phyloP scores from a whole-genome alignment of 2,888 invertebrate genomes.

The Lissonota sp. region DNA sequence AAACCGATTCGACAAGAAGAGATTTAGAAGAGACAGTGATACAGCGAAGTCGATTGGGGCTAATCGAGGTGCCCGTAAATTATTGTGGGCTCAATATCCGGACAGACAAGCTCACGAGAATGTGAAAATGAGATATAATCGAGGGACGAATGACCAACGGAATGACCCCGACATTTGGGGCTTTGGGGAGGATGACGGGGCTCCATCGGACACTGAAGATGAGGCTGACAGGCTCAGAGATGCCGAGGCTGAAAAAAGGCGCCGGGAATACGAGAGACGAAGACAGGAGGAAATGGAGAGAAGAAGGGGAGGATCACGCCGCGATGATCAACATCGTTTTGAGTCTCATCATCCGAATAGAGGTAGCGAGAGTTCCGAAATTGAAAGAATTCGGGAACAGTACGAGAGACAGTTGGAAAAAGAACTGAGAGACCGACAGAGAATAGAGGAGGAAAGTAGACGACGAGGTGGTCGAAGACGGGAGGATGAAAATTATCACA shows the following conservation, averaged over 20 bases:
- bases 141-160: not conserved
- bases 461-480: constrained; percentile 1
- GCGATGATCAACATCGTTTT: constrained; percentile 11
- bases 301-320: constrained; percentile 29
- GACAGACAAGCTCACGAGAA: constrained; percentile 31
- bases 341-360: constrained; percentile 24
- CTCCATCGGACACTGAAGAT: constrained; percentile 67
- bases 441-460: constrained; percentile 13
- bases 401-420: constrained; percentile 54
- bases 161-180: constrained; percentile 73
- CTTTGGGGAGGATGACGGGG: constrained; percentile 76
- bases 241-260: constrained; percentile 60
- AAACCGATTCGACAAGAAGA: constrained; percentile 9
- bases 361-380: constrained; percentile 55
- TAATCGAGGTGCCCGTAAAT: constrained; percentile 61
- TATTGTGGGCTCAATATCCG: constrained; percentile 64
- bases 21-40: constrained; percentile 52
- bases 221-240: constrained; percentile 46
- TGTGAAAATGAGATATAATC: constrained; percentile 34
- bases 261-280: constrained; percentile 66
- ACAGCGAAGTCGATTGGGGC: not conserved
- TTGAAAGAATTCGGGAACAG: constrained; percentile 63
- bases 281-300: constrained; percentile 61
- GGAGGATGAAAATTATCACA: constrained; percentile 16
- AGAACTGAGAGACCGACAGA: constrained; percentile 52